Conservation (phyloP, 2,888 invertebrate species). For the Stenoptilia bipunctidactyla region DNA sequence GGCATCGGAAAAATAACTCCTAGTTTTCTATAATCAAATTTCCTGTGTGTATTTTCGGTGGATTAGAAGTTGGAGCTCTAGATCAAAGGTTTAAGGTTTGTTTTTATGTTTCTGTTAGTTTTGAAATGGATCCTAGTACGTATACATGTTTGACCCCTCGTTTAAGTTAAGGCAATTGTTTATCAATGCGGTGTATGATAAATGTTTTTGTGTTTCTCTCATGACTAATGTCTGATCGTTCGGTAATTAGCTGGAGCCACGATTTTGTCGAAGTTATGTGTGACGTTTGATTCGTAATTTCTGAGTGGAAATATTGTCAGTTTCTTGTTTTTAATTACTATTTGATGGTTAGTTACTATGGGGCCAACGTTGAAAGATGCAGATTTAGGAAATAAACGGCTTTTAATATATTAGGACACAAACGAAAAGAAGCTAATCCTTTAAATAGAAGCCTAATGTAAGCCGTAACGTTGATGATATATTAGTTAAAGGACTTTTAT, state of each 20-base stretch:
- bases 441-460: too few relatives aligned
- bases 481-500: too few relatives aligned
- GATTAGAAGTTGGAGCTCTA: slow-evolving; percentile 12
- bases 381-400: too few relatives aligned
- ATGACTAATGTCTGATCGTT: slow-evolving; percentile 40
- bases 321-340: too few relatives aligned
- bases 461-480: too few relatives aligned
- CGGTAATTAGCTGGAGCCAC: slow-evolving; percentile 61
- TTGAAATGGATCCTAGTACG: slow-evolving; percentile 22
- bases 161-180: slow-evolving; percentile 69
- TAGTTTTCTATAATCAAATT: slow-evolving; percentile 17
- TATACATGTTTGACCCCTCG: slow-evolving; percentile 56
- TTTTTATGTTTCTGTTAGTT: slow-evolving; percentile 12
- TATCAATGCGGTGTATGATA: slow-evolving; percentile 63
- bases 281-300: slow-evolving; percentile 48
- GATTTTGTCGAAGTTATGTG: slow-evolving; percentile 53
- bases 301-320: too few relatives aligned
- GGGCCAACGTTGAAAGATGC: too few relatives aligned
- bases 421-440: too few relatives aligned
- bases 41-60: slow-evolving; percentile 2
- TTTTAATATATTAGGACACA: too few relatives aligned
- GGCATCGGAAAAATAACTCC: slow-evolving; percentile 34
- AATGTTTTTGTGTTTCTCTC: slow-evolving; percentile 49
- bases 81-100: slow-evolving; percentile 13
- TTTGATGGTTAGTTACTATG: too few relatives aligned